Evolutionary conservation across 2,113 vertebrate genomes (phyloP), one percentile per base, ranked within the genome.

Genomic region (Alouatta palliata): DNA sequence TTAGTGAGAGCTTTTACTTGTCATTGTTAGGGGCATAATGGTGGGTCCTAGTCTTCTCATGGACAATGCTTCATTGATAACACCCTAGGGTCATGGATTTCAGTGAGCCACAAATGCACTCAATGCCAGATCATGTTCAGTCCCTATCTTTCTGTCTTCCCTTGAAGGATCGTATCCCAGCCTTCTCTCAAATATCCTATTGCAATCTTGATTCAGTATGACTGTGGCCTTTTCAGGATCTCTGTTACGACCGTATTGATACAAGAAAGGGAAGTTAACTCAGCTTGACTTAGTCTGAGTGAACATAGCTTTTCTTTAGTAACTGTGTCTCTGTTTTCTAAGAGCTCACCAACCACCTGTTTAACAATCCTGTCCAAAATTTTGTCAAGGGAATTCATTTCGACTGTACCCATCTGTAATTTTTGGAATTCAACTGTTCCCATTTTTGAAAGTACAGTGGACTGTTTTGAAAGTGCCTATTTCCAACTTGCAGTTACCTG

Each of bases 311-410:
- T 94, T 91, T 45, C 35, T 32, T 61, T 37, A 45, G 85, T 32
- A 73, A 35, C 52, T 40, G 40, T 17, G 89, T 32, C 17, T 97
- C 19, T 75, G 10, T 90, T 89, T 92, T 83, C 73, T 77, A 49
- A 90, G 85, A 81, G 66, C 87, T 87, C 70, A 81, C 47, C 32
- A 87, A 61, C 92, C 82, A 96, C 76, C 93, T 92, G 64, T 87
- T 58, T 85, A 86, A 86, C 58, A 68, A 73, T 82, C 20, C 17
- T 66, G 35, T 86, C 91, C 81, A 95, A 94, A 91, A 35, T 58
- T 30, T 90, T 86, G 54, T 95, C 70, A 93, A 81, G 70, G 90
- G 87, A 95, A 94, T 93, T 91, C 23, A 91, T 70, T 93, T 94
- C 91, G 54, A 61, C 83, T 66, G 35, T 95, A 64, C 49, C 75